Percentiles rank a stretch among this genome's conserved stretches.
Conservation (phyloP, 2,888 invertebrate species). For the Drosophila multiciliata region DNA sequence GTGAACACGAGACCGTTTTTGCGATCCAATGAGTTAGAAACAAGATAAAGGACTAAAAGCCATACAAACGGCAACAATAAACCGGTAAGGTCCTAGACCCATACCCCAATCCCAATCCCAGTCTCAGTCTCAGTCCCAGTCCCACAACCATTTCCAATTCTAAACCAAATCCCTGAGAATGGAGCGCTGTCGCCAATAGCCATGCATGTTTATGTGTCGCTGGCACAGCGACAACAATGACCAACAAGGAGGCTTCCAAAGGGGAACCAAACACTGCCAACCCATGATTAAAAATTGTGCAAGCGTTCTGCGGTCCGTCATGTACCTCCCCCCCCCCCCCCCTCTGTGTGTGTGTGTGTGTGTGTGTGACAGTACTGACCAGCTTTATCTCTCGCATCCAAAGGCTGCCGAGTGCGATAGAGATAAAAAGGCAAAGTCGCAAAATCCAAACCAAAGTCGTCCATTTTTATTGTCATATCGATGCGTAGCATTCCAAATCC, state of each 20-base stretch:
- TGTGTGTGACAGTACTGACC: background rate
- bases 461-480: slow-evolving; percentile 76
- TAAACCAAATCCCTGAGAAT: slow-evolving; percentile 10
- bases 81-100: slow-evolving; percentile 41
- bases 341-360: background rate
- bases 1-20: slow-evolving; percentile 82
- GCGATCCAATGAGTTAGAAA: slow-evolving; percentile 84
- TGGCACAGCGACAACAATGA: slow-evolving; percentile 63
- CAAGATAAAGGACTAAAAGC: slow-evolving; percentile 82
- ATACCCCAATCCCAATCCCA: background rate
- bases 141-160: background rate
- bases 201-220: slow-evolving; percentile 76
- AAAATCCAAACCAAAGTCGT: slow-evolving; percentile 77
- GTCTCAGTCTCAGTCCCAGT: background rate
- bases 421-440: slow-evolving; percentile 60
- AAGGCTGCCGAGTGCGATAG: slow-evolving; percentile 13
- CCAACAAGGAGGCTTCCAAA: slow-evolving; percentile 15
- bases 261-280: slow-evolving; percentile 43
- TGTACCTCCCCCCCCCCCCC: background rate
- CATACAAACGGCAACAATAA: slow-evolving; percentile 69
- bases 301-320: slow-evolving; percentile 54
- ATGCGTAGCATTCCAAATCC: slow-evolving; percentile 54
- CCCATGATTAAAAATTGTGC: slow-evolving; percentile 78
- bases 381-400: background rate
- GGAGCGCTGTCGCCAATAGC: slow-evolving; percentile 26